These are phyloP conservation scores for Mus spicilegus DNA, from an alignment of 2,113 vertebrate genomes.

Conservation along the genomic window DNA sequence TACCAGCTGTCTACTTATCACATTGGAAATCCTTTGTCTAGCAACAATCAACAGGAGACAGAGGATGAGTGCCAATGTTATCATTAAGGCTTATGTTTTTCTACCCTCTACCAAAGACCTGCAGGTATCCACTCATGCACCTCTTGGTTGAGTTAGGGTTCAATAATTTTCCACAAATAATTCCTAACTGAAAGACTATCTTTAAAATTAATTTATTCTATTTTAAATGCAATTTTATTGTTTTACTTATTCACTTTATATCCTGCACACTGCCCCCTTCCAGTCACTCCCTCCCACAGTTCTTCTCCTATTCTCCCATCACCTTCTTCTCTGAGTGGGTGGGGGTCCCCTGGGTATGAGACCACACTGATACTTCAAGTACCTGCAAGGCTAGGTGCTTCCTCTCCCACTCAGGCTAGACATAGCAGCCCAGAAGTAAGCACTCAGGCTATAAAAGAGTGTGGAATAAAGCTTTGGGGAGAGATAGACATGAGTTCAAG, in stretches of 20 bases:
- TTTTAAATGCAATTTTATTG: too few species aligned
- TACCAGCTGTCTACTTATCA: neutral
- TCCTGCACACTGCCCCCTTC: too few species aligned
- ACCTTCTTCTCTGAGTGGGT: too few species aligned
- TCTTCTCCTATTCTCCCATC: too few species aligned
- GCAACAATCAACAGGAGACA: neutral
- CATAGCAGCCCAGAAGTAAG: neutral
- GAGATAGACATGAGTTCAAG: slow-evolving; percentile 8
- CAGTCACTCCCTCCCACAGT: too few species aligned
- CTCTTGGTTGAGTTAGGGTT: neutral
- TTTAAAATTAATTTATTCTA: slow-evolving; percentile 4
- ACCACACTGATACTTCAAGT: too few species aligned
- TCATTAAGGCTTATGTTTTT: neutral
- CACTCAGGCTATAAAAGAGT: neutral
- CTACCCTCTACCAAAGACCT: neutral
- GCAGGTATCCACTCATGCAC: neutral
- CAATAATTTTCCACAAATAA: neutral
- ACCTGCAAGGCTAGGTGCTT: too few species aligned
- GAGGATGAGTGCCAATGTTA: neutral
- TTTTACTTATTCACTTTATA: too few species aligned
- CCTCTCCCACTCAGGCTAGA: too few species aligned
- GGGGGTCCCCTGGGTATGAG: too few species aligned
- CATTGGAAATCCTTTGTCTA: neutral
- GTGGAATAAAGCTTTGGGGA: neutral
- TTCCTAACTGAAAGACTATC: neutral